phyloP scores from a whole-genome alignment of 2,113 vertebrate genomes.

The Limanda limanda region DNA sequence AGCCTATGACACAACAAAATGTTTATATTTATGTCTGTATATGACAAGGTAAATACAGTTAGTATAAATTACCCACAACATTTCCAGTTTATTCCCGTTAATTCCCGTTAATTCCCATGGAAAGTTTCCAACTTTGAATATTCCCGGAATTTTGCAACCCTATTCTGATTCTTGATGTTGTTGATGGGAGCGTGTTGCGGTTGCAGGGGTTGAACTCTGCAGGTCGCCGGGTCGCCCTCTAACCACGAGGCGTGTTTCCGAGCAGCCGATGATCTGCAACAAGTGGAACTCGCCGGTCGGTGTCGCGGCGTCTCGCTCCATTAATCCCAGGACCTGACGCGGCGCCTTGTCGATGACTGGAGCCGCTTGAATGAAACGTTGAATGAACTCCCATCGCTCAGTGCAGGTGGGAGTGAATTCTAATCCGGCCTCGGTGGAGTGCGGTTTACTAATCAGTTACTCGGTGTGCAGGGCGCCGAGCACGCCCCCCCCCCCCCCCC shows the following conservation, averaged over 20 bases:
- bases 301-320: constrained; percentile 54
- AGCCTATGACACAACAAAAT: too few species aligned
- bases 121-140: too few species aligned
- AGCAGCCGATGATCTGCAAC: constrained; percentile 40
- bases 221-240: constrained; percentile 24
- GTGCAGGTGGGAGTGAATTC: constrained; percentile 62
- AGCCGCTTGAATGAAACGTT: constrained; percentile 50
- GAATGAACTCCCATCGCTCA: constrained; percentile 46
- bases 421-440: constrained; percentile 48
- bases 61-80: too few species aligned
- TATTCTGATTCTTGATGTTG: not conserved
- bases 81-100: too few species aligned
- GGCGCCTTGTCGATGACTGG: constrained; percentile 30
- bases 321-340: constrained; percentile 53
- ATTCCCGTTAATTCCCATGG: too few species aligned
- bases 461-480: constrained; percentile 40
- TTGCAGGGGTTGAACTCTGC: constrained; percentile 27
- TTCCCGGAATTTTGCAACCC: too few species aligned
- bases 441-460: constrained; percentile 60
- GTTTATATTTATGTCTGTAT: too few species aligned
- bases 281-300: constrained; percentile 56
- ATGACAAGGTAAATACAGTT: too few species aligned
- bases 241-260: constrained; percentile 29
- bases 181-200: constrained; percentile 37
- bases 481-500: not conserved